Percentiles rank a stretch among this genome's conserved stretches.
These are phyloP conservation scores for Cherax destructor DNA, from an alignment of 1,140 invertebrate genomes.

Conservation along the genomic window DNA sequence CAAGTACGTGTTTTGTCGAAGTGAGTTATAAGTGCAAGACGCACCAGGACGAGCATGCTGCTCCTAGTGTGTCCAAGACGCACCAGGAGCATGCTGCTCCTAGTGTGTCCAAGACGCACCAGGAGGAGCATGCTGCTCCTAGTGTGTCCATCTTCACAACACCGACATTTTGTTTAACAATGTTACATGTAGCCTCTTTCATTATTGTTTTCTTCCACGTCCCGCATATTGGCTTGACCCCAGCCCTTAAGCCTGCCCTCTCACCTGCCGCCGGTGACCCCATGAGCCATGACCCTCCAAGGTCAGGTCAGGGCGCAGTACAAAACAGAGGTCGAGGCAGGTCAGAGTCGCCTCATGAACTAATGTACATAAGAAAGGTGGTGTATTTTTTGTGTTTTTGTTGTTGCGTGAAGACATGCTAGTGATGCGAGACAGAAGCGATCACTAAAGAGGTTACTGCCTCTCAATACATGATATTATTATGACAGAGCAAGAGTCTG, in stretches of 20 bases:
- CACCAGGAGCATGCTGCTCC: no score
- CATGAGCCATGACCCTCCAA: slow-evolving; percentile 8
- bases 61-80: background rate
- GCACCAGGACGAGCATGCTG: background rate
- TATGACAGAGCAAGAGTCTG: background rate
- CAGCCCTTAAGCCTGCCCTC: slow-evolving; percentile 20
- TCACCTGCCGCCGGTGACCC: slow-evolving; percentile 50
- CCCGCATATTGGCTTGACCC: slow-evolving; percentile 24
- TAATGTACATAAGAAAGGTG: slow-evolving; percentile 58
- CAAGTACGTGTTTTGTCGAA: slow-evolving; percentile 15
- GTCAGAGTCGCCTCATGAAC: slow-evolving; percentile 39
- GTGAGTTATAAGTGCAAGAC: background rate
- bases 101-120: background rate
- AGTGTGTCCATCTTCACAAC: background rate
- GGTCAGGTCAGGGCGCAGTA: slow-evolving; percentile 60
- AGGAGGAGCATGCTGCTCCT: background rate
- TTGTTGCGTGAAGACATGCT: background rate
- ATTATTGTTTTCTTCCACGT: background rate
- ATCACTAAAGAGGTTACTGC: background rate
- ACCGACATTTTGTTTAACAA: background rate
- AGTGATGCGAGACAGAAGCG: background rate
- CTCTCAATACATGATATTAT: background rate
- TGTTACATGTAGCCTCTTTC: background rate
- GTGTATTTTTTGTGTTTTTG: background rate
- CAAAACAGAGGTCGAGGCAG: slow-evolving; percentile 51